Conservation (phyloP, 2,888 invertebrate genomes). For the Macrosoma leucophasiata region DNA sequence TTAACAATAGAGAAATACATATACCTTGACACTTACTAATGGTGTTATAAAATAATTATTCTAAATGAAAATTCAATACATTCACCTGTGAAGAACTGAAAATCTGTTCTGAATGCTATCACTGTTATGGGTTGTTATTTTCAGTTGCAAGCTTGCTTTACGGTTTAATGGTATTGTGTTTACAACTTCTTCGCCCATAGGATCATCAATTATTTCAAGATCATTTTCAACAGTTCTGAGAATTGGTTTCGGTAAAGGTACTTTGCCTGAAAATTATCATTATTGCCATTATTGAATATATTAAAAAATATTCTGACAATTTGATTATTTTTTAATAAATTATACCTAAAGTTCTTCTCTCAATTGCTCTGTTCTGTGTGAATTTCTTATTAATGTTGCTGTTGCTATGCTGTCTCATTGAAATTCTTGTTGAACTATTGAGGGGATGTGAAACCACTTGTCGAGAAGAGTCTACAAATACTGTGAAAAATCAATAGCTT, state of each 20-base stretch:
- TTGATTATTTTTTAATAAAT: not conserved
- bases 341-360: constrained; percentile 19
- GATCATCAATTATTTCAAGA: constrained; percentile 58
- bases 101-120: constrained; percentile 40
- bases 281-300: constrained; percentile 4
- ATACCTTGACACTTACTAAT: too few relatives aligned
- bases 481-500: constrained; percentile 28
- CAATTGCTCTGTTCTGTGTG: constrained; percentile 41
- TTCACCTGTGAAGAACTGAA: constrained; percentile 37
- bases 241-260: constrained; percentile 49
- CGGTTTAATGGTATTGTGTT: constrained; percentile 40
- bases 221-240: constrained; percentile 66
- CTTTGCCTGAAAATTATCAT: constrained; percentile 29
- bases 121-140: constrained; percentile 62
- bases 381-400: constrained; percentile 34
- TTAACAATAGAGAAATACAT: too few relatives aligned
- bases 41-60: too few relatives aligned
- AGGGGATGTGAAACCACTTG: constrained; percentile 60
- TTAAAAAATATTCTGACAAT: too few relatives aligned
- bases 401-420: too few relatives aligned
- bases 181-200: constrained; percentile 57
- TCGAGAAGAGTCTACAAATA: constrained; percentile 58
- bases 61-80: constrained; percentile 1
- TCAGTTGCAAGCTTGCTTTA: constrained; percentile 57
- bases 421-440: too few relatives aligned